These are phyloP conservation scores for Desoria tigrina DNA, from an alignment of 2,888 invertebrate species.

Conservation along the genomic window DNA sequence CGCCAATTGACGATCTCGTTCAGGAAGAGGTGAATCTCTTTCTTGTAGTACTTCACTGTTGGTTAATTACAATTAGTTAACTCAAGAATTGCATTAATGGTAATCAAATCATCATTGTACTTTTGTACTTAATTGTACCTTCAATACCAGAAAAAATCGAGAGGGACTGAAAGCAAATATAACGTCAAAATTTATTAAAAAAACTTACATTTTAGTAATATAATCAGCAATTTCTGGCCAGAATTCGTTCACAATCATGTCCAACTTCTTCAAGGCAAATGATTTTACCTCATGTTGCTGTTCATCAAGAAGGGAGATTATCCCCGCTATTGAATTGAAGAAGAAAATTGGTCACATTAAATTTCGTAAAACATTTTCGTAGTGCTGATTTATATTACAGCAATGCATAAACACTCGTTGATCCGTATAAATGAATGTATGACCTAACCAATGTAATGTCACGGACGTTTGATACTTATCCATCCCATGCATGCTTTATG, in stretches of 20 bases:
- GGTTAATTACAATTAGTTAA: slow-evolving; percentile 3
- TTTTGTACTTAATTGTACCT: neutral
- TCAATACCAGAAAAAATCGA: slow-evolving; percentile 17
- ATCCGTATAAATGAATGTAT: no score
- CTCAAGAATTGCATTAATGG: neutral
- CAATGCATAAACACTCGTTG: neutral
- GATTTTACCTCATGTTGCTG: slow-evolving; percentile 89
- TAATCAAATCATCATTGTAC: neutral
- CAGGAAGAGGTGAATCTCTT: slow-evolving; percentile 71
- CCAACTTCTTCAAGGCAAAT: slow-evolving; percentile 88
- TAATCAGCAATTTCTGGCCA: slow-evolving; percentile 99
- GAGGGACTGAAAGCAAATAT: slow-evolving; percentile 20
- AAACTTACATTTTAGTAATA: slow-evolving; percentile 83
- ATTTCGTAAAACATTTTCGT: neutral
- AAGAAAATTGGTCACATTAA: slow-evolving; percentile 23
- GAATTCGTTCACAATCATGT: slow-evolving; percentile 93
- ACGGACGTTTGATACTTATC: no score
- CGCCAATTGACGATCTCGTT: slow-evolving; percentile 82
- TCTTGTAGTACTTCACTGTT: slow-evolving; percentile 87
- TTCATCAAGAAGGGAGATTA: slow-evolving; percentile 93
- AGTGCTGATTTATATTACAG: neutral
- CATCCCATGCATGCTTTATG: no score
- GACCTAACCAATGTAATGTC: no score
- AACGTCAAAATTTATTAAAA: slow-evolving; percentile 2
- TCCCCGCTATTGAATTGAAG: no score